Conservation (phyloP, 2,797 vertebrate species). For the Pipistrellus pygmaeus region DNA sequence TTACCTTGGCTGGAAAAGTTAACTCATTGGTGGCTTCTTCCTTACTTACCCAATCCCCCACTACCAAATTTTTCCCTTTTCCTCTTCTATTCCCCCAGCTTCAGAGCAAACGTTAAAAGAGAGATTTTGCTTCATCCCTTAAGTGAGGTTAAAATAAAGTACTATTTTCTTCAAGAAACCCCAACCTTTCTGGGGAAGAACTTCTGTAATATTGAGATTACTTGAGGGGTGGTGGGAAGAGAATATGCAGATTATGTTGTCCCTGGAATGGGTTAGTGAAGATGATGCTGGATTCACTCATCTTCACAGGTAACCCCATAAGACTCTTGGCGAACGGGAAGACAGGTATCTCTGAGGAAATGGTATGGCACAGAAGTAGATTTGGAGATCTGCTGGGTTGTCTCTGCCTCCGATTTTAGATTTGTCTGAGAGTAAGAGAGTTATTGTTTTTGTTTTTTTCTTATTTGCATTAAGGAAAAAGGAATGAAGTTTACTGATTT, state of each 20-base stretch:
- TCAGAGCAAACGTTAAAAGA: background rate
- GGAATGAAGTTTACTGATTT: constrained; percentile 3
- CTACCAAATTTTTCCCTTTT: background rate
- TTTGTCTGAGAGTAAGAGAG: background rate
- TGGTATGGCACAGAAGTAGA: background rate
- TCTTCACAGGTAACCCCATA: background rate
- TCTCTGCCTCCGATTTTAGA: background rate
- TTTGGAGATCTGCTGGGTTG: background rate
- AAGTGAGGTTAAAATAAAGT: background rate
- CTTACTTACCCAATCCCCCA: background rate
- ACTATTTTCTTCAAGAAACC: background rate
- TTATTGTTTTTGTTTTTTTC: background rate
- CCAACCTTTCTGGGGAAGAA: background rate
- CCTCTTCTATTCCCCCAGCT: background rate
- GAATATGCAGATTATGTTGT: background rate
- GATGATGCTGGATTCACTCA: background rate
- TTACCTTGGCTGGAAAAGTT: background rate
- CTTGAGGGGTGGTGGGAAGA: background rate
- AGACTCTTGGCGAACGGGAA: background rate
- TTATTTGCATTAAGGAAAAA: background rate
- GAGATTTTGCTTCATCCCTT: background rate
- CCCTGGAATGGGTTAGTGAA: background rate
- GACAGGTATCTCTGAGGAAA: background rate
- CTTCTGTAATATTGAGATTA: background rate
- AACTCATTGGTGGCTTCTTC: constrained; percentile 16